A percentile compares a stretch with the other conserved stretches of the same genome.
Evolutionary conservation across 2,113 vertebrate species (phyloP).

Genomic region (Pleuronectes platessa): DNA sequence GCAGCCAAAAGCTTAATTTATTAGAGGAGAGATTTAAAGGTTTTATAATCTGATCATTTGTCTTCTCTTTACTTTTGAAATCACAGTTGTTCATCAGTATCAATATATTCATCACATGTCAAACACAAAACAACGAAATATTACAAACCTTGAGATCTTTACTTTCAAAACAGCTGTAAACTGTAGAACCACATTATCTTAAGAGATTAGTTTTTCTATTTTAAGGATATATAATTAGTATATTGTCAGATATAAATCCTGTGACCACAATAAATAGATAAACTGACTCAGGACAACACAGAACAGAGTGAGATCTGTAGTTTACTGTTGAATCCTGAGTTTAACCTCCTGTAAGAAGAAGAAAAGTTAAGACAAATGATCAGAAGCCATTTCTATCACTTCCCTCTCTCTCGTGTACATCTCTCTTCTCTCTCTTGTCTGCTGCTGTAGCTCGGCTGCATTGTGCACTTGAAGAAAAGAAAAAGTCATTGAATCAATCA

Average conservation of each 20-base stretch:
- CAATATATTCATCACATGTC: background rate
- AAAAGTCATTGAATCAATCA: slow-evolving; percentile 40
- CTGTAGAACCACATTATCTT: no score
- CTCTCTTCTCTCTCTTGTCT: slow-evolving; percentile 3
- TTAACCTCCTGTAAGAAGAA: background rate
- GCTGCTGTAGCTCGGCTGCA: background rate
- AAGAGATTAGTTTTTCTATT: no score
- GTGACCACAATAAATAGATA: no score
- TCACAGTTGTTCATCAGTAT: background rate
- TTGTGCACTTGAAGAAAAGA: slow-evolving; percentile 15
- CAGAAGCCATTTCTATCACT: slow-evolving; percentile 18
- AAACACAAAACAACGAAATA: no score
- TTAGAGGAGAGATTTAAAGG: slow-evolving; percentile 22
- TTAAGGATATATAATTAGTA: no score
- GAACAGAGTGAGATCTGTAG: no score
- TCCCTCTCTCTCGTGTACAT: background rate
- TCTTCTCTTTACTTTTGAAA: slow-evolving; percentile 1
- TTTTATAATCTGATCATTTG: background rate
- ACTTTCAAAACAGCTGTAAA: no score
- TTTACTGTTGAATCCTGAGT: background rate
- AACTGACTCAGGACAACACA: no score
- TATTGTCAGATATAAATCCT: no score
- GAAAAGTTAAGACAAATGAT: slow-evolving; percentile 9
- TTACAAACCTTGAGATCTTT: no score
- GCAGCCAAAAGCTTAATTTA: slow-evolving; percentile 5